Base-by-base conservation (phyloP, 2,113 vertebrate species). In the Psephotus haematonotus region DNA sequence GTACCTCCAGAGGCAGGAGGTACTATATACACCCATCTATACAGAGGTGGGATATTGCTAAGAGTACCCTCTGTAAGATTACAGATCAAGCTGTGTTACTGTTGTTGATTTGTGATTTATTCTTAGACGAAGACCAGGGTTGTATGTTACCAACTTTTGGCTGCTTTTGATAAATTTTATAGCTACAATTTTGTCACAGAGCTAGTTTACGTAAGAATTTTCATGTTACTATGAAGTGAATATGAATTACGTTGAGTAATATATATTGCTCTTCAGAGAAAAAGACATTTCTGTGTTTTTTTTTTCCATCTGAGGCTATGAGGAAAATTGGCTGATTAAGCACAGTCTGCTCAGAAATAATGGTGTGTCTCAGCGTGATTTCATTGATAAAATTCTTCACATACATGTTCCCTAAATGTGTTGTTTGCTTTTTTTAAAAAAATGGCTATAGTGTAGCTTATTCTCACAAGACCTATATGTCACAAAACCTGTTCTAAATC, bases 21-120 rank as follows among this genome's bases (percentile, higher is more conserved):
- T 84, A n/a, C 55, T n/a, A 13, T 14, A n/a, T 57, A 57, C 31
- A n/a, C 19, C 69, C 9, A 28, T n/a, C 16, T 55, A 22, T n/a
- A 68, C 7, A 33, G 9, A 18, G 2, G 4, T 67, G 4, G 1
- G 1, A 15, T 77, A 77, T 33, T 4, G 1, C 24, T 35, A 35
- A 47, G 16, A 60, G 6, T 53, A 19, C 4, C 59, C 14, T 62
- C 12, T 15, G 2, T 62, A 33, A 15, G 10, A 65, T 70, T 74
- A 52, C 50, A 74, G 25, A 20, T 78, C 25, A 75, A 81, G 31
- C 7, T 57, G 7, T 76, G 31, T 41, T 80, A 33, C 11, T 43
- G 2, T 57, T 92, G 14, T 35, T 86, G 17, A 47, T 82, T 62
- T 81, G 6, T 50, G 27, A 18, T 35, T 39, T 71, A 11, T 53